Evolutionary conservation across 1,140 invertebrate species (phyloP).

Genomic region (Thaumatotibia leucotreta): DNA sequence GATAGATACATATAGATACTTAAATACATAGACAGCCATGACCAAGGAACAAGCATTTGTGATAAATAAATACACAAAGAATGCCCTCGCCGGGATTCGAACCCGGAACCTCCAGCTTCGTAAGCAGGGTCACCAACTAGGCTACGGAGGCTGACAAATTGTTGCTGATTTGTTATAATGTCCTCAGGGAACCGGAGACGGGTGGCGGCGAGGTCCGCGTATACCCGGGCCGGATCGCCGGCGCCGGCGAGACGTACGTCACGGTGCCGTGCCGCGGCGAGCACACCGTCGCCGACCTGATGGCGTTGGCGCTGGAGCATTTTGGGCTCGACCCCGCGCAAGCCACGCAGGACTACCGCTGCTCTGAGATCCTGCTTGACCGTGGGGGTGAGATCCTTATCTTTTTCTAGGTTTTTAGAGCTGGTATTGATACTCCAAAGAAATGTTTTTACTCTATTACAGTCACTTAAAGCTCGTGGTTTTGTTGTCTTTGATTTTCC

Average conservation of each 20-base stretch:
- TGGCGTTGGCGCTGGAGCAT: conserved; percentile 88
- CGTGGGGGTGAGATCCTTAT: conserved; percentile 83
- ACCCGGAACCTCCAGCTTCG: too few relatives aligned
- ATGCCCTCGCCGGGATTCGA: too few relatives aligned
- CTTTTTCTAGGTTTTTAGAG: neutral
- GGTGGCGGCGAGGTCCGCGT: conserved; percentile 89
- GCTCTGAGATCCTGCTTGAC: conserved; percentile 97
- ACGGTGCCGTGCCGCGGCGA: conserved; percentile 91
- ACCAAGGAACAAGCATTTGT: too few relatives aligned
- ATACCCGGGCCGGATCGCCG: conserved; percentile 86
- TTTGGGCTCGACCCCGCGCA: conserved; percentile 88
- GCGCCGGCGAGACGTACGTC: conserved; percentile 78
- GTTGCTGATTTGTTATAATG: neutral
- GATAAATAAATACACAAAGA: too few relatives aligned
- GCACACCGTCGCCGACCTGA: conserved; percentile 93
- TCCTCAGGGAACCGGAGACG: conserved; percentile 82
- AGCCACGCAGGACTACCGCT: conserved; percentile 82
- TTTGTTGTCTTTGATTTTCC: too few relatives aligned
- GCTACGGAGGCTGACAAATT: too few relatives aligned
- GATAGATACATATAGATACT: too few relatives aligned
- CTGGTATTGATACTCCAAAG: neutral
- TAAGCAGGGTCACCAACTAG: too few relatives aligned
- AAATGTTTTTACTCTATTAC: too few relatives aligned
- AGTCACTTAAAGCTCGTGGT: too few relatives aligned
- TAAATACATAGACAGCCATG: too few relatives aligned